phyloP scores from a whole-genome alignment of 2,888 invertebrate species.

The Galerucella pusilla region DNA sequence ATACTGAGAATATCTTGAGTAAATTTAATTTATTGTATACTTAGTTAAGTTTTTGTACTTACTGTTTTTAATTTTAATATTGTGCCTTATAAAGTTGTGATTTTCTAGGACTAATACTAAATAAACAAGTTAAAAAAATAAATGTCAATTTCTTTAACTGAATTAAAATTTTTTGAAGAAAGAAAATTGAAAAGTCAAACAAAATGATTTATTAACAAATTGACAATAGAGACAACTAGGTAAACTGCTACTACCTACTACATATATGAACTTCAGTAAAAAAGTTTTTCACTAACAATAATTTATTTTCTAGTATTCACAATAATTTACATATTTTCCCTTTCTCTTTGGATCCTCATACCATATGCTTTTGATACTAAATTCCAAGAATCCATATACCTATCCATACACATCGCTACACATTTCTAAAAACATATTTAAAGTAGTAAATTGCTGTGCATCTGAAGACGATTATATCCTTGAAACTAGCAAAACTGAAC shows the following conservation, averaged over 20 bases:
- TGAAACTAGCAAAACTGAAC: conserved; percentile 21
- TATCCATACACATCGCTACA: conserved; percentile 97
- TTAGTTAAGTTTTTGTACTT: conserved; percentile 45
- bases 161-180: neutral
- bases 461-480: no score
- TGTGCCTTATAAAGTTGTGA: conserved; percentile 54
- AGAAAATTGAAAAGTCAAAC: neutral
- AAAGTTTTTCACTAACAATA: conserved; percentile 18
- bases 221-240: neutral
- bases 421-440: conserved; percentile 78
- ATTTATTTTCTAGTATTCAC: conserved; percentile 22
- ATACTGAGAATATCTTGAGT: conserved; percentile 35
- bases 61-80: conserved; percentile 42
- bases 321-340: conserved; percentile 58
- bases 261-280: conserved; percentile 11
- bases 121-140: conserved; percentile 6
- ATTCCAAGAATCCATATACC: conserved; percentile 97
- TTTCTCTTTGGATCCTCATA: conserved; percentile 85
- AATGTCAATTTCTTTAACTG: no score
- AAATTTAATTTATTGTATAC: conserved; percentile 32
- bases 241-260: conserved; percentile 2
- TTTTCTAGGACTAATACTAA: conserved; percentile 36
- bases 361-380: conserved; percentile 91
- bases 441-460: neutral
- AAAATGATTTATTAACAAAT: neutral